Conservation (phyloP, 2,888 invertebrate genomes). For the Ectemnius lituratus region DNA sequence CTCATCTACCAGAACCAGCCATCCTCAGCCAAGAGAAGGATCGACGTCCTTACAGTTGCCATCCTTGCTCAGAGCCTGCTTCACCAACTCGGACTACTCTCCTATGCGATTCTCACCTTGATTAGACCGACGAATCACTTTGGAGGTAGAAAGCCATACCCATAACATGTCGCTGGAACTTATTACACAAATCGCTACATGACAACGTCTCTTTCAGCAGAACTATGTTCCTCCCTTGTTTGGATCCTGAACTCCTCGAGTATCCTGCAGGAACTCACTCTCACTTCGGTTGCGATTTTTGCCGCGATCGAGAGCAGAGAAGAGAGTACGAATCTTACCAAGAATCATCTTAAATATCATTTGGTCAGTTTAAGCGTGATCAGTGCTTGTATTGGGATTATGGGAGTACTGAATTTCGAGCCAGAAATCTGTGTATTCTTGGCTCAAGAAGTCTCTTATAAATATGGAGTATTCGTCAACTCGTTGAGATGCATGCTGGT, state of each 20-base stretch:
- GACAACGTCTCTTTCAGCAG: slow-evolving; percentile 47
- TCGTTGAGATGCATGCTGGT: slow-evolving; percentile 65
- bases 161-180: not conserved
- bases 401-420: slow-evolving; percentile 77
- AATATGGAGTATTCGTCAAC: slow-evolving; percentile 73
- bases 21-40: slow-evolving; percentile 75
- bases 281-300: slow-evolving; percentile 77
- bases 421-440: slow-evolving; percentile 73
- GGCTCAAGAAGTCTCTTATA: slow-evolving; percentile 70
- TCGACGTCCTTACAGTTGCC: slow-evolving; percentile 78
- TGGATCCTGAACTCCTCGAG: slow-evolving; percentile 78
- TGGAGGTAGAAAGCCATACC: slow-evolving; percentile 63
- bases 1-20: slow-evolving; percentile 79
- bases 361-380: slow-evolving; percentile 78
- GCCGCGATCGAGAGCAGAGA: slow-evolving; percentile 69
- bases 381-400: slow-evolving; percentile 78
- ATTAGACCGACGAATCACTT: slow-evolving; percentile 75
- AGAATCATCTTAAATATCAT: slow-evolving; percentile 78
- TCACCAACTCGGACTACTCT: slow-evolving; percentile 75
- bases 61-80: slow-evolving; percentile 75
- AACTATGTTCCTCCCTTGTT: slow-evolving; percentile 77
- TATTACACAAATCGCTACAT: not conserved
- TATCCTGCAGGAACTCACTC: slow-evolving; percentile 78
- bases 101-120: slow-evolving; percentile 75
- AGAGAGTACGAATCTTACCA: slow-evolving; percentile 69